A percentile compares a stretch with the other conserved stretches of the same genome.
Evolutionary conservation across 2,888 invertebrate genomes (phyloP).

Genomic region (Diaphora mendica): DNA sequence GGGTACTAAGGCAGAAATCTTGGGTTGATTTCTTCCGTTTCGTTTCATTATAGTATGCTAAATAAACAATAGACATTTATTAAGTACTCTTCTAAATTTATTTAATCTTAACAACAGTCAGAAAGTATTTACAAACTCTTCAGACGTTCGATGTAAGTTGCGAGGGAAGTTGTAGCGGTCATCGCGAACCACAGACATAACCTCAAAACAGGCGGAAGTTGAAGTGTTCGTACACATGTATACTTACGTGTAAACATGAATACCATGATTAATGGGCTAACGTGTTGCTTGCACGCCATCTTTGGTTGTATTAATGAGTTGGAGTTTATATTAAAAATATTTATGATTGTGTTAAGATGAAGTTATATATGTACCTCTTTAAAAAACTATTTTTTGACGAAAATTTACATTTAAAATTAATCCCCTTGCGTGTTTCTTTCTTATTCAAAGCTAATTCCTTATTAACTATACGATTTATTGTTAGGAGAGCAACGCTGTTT

Average conservation of each 20-base stretch:
- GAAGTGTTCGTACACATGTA: background rate
- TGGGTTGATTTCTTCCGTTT: no score
- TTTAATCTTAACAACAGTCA: background rate
- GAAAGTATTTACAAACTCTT: background rate
- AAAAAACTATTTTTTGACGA: no score
- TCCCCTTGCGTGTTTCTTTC: no score
- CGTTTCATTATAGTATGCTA: no score
- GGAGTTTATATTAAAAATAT: slow-evolving; percentile 4
- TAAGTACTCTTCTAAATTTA: background rate
- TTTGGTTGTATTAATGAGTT: background rate
- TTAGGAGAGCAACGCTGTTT: no score
- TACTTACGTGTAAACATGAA: background rate
- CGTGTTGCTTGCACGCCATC: background rate
- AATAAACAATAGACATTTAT: no score
- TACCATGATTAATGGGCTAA: background rate
- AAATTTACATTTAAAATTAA: no score
- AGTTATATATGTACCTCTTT: no score
- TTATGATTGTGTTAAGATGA: background rate
- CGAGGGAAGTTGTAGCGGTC: background rate
- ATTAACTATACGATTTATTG: no score
- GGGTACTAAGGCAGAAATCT: no score
- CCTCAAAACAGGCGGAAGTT: slow-evolving; percentile 10
- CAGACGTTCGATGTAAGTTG: background rate
- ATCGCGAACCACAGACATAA: slow-evolving; percentile 5
- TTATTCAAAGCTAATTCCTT: no score